Conservation (phyloP, 2,113 vertebrate genomes). For the Toxotes jaculatrix region DNA sequence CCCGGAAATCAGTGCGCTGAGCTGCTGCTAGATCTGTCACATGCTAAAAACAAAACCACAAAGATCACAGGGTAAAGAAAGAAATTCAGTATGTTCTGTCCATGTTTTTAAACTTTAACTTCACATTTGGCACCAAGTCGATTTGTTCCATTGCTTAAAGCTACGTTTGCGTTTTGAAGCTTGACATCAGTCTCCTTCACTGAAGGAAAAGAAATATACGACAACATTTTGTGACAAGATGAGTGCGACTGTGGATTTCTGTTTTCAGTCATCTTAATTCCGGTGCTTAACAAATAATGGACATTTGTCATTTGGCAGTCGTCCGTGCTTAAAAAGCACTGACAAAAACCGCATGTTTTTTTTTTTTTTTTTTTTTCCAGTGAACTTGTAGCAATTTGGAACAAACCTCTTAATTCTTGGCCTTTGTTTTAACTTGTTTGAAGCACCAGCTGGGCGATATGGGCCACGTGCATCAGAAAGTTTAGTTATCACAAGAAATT, state of each 20-base stretch:
- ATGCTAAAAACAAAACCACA: not conserved
- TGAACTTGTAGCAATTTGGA: conserved; percentile 35
- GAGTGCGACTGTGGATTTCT: not conserved
- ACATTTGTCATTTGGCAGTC: not conserved
- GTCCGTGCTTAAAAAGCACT: not conserved
- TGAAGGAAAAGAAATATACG: too few relatives aligned
- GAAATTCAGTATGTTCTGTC: too few relatives aligned
- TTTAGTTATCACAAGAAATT: conserved; percentile 32
- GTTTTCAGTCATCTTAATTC: conserved; percentile 21
- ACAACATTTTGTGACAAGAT: too few relatives aligned
- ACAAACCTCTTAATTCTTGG: conserved; percentile 39
- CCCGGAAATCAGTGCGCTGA: not conserved
- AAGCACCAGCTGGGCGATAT: conserved; percentile 35
- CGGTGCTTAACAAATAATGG: not conserved
- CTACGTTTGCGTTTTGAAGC: not conserved
- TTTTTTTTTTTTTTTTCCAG: not conserved
- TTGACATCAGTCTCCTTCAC: not conserved
- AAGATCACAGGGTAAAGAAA: too few relatives aligned
- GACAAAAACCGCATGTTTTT: not conserved
- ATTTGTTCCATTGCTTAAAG: not conserved
- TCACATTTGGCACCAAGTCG: too few relatives aligned
- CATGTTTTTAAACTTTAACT: too few relatives aligned
- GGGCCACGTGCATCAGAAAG: conserved; percentile 8
- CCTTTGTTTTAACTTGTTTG: conserved; percentile 4
- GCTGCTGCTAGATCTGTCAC: not conserved